Base-by-base conservation (phyloP, 92 coral and sea anemone genomes). In the Bergia puertoricense region DNA sequence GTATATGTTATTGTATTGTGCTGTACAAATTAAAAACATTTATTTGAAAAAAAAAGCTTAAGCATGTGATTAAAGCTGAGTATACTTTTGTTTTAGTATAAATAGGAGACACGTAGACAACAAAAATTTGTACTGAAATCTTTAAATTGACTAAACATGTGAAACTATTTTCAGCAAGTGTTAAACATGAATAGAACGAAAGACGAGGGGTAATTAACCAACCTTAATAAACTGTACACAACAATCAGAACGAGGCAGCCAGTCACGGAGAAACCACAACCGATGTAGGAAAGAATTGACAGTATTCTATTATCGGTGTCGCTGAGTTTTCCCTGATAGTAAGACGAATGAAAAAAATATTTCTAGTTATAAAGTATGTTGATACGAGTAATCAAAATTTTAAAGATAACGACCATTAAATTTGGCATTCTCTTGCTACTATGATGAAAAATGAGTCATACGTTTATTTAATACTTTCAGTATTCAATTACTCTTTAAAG, bases 211-310 rank as follows among this genome's bases (percentile, higher is more conserved):
- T 46, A 46, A 5, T 46, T 3, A 39, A 85, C 98, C 72, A 90
- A 96, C 99, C 94, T 95, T 78, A 96, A 81, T 54, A 86, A 81
- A 71, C 92, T 92, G 90, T 86, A 96, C 6, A 91, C 77, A 30
- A 96, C 43, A 56, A 92, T 85, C 37, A 94, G 88, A 22, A 91
- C 91, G 36, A 93, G 79, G 80, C 98, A 94, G 7, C 97, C 82
- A 16, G 86, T 51, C 77, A 91, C 91, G 62, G 99, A 96, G 46
- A 95, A 88, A 20, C 92, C 90, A 67, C 97, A 94, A 45, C 94
- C 94, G 69, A 96, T 91, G 85, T 90, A 91, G 7, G 99, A 95
- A 69, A 96, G 91, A 4, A 94, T 59, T n/a, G 90, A 41, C 46
- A 96, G 87, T 23, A 88, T 89, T 82, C 69, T 72, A 80, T 93